A percentile compares a stretch with the other conserved stretches of the same genome.
These are phyloP conservation scores for Drosophila kuntzei DNA, from an alignment of 2,888 invertebrate genomes.

Conservation along the genomic window DNA sequence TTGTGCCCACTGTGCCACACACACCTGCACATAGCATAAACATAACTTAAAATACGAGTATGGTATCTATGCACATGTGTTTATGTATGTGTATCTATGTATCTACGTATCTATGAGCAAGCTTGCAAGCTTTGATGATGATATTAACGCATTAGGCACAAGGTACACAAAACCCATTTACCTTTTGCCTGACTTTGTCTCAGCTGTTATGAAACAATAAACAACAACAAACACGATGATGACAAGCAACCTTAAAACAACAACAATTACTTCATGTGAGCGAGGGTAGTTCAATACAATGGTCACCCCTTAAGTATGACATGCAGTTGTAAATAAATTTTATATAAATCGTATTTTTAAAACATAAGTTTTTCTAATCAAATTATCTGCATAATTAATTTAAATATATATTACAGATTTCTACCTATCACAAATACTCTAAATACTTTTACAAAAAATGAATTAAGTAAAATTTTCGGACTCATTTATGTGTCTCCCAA, in stretches of 20 bases:
- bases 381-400: too few relatives aligned
- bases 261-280: slow-evolving; percentile 32
- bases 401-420: too few relatives aligned
- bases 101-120: slow-evolving; percentile 38
- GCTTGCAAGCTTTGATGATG: slow-evolving; percentile 63
- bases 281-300: slow-evolving; percentile 39
- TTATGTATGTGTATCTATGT: slow-evolving; percentile 27
- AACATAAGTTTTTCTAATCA: too few relatives aligned
- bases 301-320: not conserved
- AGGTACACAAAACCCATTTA: slow-evolving; percentile 80
- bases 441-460: too few relatives aligned
- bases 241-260: slow-evolving; percentile 57
- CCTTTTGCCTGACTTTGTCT: slow-evolving; percentile 67
- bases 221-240: slow-evolving; percentile 62
- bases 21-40: slow-evolving; percentile 25
- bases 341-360: not conserved
- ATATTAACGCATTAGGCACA: slow-evolving; percentile 81
- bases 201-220: slow-evolving; percentile 80
- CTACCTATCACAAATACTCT: too few relatives aligned
- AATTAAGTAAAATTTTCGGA: too few relatives aligned
- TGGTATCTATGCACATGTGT: slow-evolving; percentile 16
- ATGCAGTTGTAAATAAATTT: not conserved
- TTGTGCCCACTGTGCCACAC: slow-evolving; percentile 58
- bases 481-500: too few relatives aligned
- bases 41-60: slow-evolving; percentile 34